phyloP scores from a whole-genome alignment of 2,888 invertebrate species.

The Periphyllus acericola region DNA sequence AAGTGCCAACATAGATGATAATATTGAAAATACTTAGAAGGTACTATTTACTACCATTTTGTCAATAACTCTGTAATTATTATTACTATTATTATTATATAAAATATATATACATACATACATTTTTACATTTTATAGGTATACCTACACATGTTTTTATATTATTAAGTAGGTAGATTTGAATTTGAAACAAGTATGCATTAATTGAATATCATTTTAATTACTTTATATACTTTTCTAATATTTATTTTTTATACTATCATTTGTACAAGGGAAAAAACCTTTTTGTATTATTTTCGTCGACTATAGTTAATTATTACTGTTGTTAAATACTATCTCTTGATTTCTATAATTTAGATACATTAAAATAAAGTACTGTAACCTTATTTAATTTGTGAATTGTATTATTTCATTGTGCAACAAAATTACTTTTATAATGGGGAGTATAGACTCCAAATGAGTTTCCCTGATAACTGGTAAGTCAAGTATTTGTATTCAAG shows the following conservation, averaged over 20 bases:
- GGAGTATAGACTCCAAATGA: too few relatives aligned
- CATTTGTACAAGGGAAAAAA: neutral
- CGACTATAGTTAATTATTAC: neutral
- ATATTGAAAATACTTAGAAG: constrained; percentile 9
- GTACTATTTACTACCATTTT: neutral
- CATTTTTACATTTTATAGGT: neutral
- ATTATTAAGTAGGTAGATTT: neutral
- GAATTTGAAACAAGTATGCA: neutral
- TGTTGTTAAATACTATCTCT: neutral
- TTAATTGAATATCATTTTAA: constrained; percentile 8
- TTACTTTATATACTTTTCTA: neutral
- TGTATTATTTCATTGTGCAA: too few relatives aligned
- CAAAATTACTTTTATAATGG: too few relatives aligned
- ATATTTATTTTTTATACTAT: too few relatives aligned
- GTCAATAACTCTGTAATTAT: constrained; percentile 27
- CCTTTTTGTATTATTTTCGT: neutral
- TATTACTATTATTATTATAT: constrained; percentile 17
- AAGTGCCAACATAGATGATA: constrained; percentile 42
- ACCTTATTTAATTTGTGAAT: too few relatives aligned
- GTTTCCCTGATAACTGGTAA: too few relatives aligned
- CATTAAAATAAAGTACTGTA: too few relatives aligned
- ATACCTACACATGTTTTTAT: neutral
- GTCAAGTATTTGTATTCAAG: too few relatives aligned
- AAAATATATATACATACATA: neutral
- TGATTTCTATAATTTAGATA: neutral